A percentile compares a stretch with the other conserved stretches of the same genome.
Evolutionary conservation across 2,888 invertebrate species (phyloP).

Genomic region (Furcula furcula): DNA sequence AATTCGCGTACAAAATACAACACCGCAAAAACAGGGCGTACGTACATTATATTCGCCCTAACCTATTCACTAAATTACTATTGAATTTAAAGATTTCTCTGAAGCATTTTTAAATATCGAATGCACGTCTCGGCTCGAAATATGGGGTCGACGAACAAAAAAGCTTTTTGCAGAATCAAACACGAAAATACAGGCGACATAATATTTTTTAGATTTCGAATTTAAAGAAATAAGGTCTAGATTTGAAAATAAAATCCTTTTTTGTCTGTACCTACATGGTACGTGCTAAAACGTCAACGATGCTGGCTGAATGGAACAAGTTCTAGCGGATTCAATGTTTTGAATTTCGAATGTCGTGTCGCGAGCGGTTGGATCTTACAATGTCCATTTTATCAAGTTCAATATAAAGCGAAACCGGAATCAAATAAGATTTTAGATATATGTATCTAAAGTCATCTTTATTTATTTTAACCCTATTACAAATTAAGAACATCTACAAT

Average conservation of each 20-base stretch:
- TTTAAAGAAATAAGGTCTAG: slow-evolving; percentile 60
- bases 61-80: slow-evolving; percentile 74
- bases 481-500: too few relatives aligned
- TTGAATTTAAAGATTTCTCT: slow-evolving; percentile 77
- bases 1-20: slow-evolving; percentile 76
- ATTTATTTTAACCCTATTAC: too few relatives aligned
- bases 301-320: slow-evolving; percentile 60
- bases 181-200: slow-evolving; percentile 30
- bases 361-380: slow-evolving; percentile 21
- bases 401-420: too few relatives aligned
- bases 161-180: slow-evolving; percentile 44
- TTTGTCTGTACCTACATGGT: slow-evolving; percentile 42
- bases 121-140: slow-evolving; percentile 61
- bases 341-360: slow-evolving; percentile 37
- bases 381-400: slow-evolving; percentile 11
- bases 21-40: slow-evolving; percentile 78
- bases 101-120: slow-evolving; percentile 69
- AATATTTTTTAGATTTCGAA: slow-evolving; percentile 43
- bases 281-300: slow-evolving; percentile 53
- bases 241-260: slow-evolving; percentile 41
- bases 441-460: too few relatives aligned
- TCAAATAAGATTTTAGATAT: too few relatives aligned
- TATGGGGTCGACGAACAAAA: slow-evolving; percentile 45
- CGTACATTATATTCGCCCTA: slow-evolving; percentile 68
- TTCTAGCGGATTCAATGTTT: slow-evolving; percentile 57